Conservation (phyloP, 2,888 invertebrate genomes). For the Lithophane socia region DNA sequence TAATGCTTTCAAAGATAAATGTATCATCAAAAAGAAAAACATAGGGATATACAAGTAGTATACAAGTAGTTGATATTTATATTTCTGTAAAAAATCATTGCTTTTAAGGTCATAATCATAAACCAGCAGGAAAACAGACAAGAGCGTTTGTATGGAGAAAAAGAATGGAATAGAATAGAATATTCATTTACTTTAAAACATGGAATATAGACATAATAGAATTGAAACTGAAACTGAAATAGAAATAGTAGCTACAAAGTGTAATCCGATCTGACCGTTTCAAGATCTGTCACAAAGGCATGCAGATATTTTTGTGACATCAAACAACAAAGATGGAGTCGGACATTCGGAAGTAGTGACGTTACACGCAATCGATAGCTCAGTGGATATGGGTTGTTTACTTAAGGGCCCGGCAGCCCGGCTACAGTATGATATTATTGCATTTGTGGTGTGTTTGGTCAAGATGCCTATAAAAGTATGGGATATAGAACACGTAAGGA, state of each 20-base stretch:
- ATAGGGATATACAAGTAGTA: too few relatives aligned
- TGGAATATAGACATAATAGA: too few relatives aligned
- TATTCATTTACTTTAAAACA: too few relatives aligned
- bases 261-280: background rate
- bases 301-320: background rate
- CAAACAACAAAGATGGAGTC: constrained; percentile 11
- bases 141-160: too few relatives aligned
- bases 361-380: constrained; percentile 22
- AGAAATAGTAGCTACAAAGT: background rate
- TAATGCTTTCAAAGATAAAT: too few relatives aligned
- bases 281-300: background rate
- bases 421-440: constrained; percentile 22
- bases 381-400: constrained; percentile 6
- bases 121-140: too few relatives aligned
- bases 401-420: background rate
- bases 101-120: too few relatives aligned
- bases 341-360: constrained; percentile 1
- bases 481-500: constrained; percentile 15
- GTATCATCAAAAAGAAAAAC: too few relatives aligned
- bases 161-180: too few relatives aligned
- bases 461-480: constrained; percentile 1
- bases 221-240: background rate
- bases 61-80: too few relatives aligned
- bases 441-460: constrained; percentile 13
- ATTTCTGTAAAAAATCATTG: too few relatives aligned